A percentile compares a stretch with the other conserved stretches of the same genome.
Conservation (phyloP, 2,888 invertebrate genomes). For the Xestia rhomboidea region DNA sequence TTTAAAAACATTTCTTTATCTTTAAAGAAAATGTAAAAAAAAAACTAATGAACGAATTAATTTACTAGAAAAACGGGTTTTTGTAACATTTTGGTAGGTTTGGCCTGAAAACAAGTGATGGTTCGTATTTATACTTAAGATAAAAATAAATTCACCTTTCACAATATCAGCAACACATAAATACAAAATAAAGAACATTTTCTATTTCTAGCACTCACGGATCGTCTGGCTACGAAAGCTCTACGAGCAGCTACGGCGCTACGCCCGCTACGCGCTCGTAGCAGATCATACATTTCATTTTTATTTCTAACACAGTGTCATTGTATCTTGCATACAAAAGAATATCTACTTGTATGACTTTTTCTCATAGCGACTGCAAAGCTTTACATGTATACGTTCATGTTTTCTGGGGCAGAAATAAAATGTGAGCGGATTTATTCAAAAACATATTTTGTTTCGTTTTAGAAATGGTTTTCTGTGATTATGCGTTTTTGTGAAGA, state of each 20-base stretch:
- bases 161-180: conserved; percentile 12
- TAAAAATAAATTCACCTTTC: conserved; percentile 3
- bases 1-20: not conserved
- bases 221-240: conserved; percentile 48
- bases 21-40: not conserved
- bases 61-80: not conserved
- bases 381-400: conserved; percentile 11
- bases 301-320: conserved; percentile 41
- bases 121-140: not conserved
- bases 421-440: conserved; percentile 25
- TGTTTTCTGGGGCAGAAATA: conserved; percentile 24
- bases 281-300: conserved; percentile 49
- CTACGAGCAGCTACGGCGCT: conserved; percentile 46
- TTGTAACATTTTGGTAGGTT: not conserved
- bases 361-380: conserved; percentile 14
- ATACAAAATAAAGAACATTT: conserved; percentile 27
- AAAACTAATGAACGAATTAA: not conserved
- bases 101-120: not conserved
- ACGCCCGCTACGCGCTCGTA: conserved; percentile 39
- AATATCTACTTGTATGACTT: conserved; percentile 16
- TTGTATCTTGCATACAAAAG: conserved; percentile 45
- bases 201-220: conserved; percentile 36
- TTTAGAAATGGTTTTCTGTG: conserved; percentile 4
- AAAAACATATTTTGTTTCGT: conserved; percentile 16
- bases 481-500: not conserved